Evolutionary conservation across 2,113 vertebrate genomes (phyloP).

Genomic region (Emydura subglobosa): DNA sequence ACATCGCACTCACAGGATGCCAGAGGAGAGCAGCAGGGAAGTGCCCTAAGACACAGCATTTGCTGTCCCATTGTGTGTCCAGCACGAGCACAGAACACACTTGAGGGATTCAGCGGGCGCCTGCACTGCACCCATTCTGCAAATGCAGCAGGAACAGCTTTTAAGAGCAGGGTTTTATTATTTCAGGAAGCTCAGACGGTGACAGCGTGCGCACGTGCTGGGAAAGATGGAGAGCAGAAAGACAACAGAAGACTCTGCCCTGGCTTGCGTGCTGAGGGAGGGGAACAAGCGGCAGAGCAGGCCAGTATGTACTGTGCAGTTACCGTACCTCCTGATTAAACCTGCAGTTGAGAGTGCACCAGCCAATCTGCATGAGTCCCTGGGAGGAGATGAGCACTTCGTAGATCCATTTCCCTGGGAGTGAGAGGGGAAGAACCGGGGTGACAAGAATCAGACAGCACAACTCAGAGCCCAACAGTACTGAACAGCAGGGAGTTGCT

Average conservation of each 20-base stretch:
- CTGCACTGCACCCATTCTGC: not conserved
- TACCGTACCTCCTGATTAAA: conserved; percentile 96
- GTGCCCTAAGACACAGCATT: rapidly evolving
- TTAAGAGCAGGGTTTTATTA: not conserved
- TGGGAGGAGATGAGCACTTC: conserved; percentile 99
- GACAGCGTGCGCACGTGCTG: not conserved
- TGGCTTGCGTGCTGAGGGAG: not conserved
- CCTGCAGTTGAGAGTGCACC: conserved; percentile 96
- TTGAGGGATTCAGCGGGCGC: not conserved
- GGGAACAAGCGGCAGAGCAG: not conserved
- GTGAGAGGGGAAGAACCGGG: not conserved
- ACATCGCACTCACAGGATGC: not conserved
- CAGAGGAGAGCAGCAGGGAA: not conserved
- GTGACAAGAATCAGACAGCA: not conserved
- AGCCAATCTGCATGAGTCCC: conserved; percentile 99
- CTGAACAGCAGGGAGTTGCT: not conserved
- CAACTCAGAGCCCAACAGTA: not conserved
- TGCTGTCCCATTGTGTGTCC: rapidly evolving
- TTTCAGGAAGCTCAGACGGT: not conserved
- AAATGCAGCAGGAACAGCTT: not conserved
- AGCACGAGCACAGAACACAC: not conserved
- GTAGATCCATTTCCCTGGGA: conserved; percentile 96
- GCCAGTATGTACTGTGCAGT: not conserved
- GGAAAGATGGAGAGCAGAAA: not conserved
- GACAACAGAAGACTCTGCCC: not conserved